Conservation (phyloP, 2,113 vertebrate genomes). For the Urocitellus parryii region DNA sequence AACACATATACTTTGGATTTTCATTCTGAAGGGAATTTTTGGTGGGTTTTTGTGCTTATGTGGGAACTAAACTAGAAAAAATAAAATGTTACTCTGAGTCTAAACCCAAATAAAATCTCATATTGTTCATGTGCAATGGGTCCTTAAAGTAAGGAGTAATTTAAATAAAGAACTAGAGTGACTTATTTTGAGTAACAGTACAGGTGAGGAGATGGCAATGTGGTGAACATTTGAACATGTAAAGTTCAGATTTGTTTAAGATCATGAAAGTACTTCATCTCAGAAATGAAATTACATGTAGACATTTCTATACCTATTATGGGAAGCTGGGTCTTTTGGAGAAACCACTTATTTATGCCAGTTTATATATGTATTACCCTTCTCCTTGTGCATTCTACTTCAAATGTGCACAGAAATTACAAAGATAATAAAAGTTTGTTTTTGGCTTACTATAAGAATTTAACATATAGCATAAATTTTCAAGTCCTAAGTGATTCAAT, state of each 20-base stretch:
- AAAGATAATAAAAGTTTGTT: neutral
- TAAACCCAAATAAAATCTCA: neutral
- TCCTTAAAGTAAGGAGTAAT: neutral
- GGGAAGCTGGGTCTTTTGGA: neutral
- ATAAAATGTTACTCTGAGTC: neutral
- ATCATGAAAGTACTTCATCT: neutral
- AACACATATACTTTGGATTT: neutral
- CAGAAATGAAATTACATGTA: neutral
- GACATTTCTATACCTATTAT: neutral
- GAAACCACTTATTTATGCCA: neutral
- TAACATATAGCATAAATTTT: neutral
- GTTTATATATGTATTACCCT: neutral
- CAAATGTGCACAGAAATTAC: neutral
- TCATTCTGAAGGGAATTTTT: neutral
- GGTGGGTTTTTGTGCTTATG: neutral
- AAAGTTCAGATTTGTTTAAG: neutral
- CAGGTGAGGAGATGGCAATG: neutral
- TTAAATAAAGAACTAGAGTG: neutral
- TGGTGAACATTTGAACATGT: neutral
- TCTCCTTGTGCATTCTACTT: constrained; percentile 18
- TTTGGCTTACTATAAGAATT: constrained; percentile 30
- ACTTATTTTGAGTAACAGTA: neutral
- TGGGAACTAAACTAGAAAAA: neutral
- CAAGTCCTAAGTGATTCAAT: neutral
- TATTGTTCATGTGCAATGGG: neutral